Evolutionary conservation across 2,113 vertebrate genomes (phyloP).

Genomic region (Macrotis lagotis): DNA sequence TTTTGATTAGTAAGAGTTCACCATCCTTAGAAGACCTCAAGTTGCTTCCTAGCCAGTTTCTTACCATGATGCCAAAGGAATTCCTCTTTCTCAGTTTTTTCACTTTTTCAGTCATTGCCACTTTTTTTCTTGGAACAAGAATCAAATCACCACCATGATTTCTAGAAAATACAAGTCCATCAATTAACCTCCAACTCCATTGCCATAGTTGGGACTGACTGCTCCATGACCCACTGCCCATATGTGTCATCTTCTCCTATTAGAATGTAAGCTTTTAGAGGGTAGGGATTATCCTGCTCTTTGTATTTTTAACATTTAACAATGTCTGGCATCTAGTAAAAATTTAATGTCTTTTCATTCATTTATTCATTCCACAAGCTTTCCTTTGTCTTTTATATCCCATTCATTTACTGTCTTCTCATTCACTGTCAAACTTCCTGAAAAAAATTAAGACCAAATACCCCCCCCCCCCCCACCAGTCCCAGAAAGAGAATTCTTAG

Average conservation of each 20-base stretch:
- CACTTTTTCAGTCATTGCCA: background rate
- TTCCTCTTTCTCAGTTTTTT: background rate
- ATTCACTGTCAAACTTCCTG: background rate
- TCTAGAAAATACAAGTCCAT: background rate
- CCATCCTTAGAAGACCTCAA: too few relatives aligned
- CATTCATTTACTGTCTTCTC: too few relatives aligned
- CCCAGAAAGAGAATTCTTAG: background rate
- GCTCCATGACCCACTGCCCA: background rate
- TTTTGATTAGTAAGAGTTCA: background rate
- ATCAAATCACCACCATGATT: background rate
- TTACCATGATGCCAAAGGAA: too few relatives aligned
- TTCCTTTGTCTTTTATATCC: background rate
- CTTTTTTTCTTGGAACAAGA: background rate
- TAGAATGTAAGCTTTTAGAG: background rate
- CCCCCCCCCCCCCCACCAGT: background rate
- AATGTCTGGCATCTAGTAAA: background rate
- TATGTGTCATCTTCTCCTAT: background rate
- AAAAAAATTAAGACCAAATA: background rate
- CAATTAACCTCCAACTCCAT: background rate
- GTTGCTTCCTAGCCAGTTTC: background rate
- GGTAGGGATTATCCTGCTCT: too few relatives aligned
- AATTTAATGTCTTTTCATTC: background rate
- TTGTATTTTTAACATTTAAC: background rate
- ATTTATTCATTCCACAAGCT: background rate
- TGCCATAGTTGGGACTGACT: background rate